Conservation (phyloP, 2,888 invertebrate species). For the Pheosia tremula region DNA sequence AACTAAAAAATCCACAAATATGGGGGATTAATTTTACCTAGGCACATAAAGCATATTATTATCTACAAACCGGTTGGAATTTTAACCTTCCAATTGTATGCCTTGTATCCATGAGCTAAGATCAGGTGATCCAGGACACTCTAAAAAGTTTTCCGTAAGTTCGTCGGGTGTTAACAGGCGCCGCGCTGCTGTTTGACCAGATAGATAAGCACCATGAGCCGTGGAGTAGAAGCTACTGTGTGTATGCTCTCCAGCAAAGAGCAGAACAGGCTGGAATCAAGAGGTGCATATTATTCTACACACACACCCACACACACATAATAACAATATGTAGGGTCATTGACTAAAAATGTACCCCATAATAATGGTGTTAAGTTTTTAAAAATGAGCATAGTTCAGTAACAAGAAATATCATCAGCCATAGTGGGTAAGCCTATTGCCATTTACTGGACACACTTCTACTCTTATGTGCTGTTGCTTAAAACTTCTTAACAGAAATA, state of each 20-base stretch:
- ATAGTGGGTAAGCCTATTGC: too few relatives aligned
- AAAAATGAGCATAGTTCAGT: too few relatives aligned
- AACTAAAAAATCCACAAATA: too few relatives aligned
- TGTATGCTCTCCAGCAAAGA: slow-evolving; percentile 98
- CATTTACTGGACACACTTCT: too few relatives aligned
- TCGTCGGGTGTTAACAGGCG: slow-evolving; percentile 86
- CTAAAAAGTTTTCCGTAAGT: slow-evolving; percentile 87
- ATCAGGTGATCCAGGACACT: slow-evolving; percentile 91
- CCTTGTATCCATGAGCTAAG: slow-evolving; percentile 95
- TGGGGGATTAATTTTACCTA: slow-evolving; percentile 26
- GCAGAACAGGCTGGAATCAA: slow-evolving; percentile 88
- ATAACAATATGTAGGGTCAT: too few relatives aligned
- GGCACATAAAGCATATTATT: slow-evolving; percentile 25
- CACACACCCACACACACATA: too few relatives aligned
- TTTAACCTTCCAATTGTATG: slow-evolving; percentile 87
- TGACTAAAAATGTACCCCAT: too few relatives aligned
- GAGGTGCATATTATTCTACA: not conserved
- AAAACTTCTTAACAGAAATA: too few relatives aligned
- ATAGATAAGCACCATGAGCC: slow-evolving; percentile 96
- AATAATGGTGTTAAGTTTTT: too few relatives aligned
- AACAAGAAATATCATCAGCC: too few relatives aligned
- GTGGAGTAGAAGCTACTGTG: slow-evolving; percentile 98
- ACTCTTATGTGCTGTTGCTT: too few relatives aligned
- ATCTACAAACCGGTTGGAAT: slow-evolving; percentile 25
- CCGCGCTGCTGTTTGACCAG: slow-evolving; percentile 93